Percentiles rank a stretch among this genome's conserved stretches.
phyloP scores from a whole-genome alignment of 2,113 vertebrate genomes.

The Origma solitaria region DNA sequence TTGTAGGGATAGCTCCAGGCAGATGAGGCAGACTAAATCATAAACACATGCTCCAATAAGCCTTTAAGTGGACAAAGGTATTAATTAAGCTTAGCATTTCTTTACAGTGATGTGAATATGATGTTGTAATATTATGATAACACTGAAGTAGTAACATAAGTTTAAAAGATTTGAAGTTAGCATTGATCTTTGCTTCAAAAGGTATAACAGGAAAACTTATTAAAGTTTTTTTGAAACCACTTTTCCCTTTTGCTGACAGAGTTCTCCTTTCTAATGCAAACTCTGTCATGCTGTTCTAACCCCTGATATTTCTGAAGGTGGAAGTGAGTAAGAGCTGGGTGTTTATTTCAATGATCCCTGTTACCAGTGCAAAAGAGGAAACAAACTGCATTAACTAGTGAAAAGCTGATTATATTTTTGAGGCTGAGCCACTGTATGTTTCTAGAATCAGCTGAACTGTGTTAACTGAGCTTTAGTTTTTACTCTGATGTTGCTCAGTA shows the following conservation, averaged over 20 bases:
- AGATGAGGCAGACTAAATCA: not conserved
- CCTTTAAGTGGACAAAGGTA: not conserved
- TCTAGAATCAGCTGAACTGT: not conserved
- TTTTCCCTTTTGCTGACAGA: not conserved
- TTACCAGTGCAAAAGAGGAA: not conserved
- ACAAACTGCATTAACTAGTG: not conserved
- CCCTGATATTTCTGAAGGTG: constrained; percentile 11
- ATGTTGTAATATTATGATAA: not conserved
- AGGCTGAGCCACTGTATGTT: not conserved
- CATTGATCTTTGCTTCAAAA: not conserved
- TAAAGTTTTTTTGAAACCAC: not conserved
- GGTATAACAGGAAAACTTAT: not conserved
- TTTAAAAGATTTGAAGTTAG: not conserved
- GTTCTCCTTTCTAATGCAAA: not conserved
- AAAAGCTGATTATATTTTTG: not conserved
- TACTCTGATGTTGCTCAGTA: not conserved
- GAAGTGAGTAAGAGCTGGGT: constrained; percentile 46
- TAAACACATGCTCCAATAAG: not conserved
- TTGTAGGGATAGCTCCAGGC: not conserved
- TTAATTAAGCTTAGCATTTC: not conserved
- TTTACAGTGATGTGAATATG: not conserved
- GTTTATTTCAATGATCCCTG: constrained; percentile 13
- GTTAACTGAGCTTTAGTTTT: not conserved
- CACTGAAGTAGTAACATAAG: not conserved
- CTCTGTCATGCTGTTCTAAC: fast-evolving